Percentiles rank a stretch among this genome's conserved stretches.
Evolutionary conservation across 2,113 vertebrate species (phyloP).

Genomic region (human): GRCh38 chr11:59391501-59392000

Average conservation of each 20-base stretch:
- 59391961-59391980: neutral
- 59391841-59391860: neutral
- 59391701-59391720: neutral
- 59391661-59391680: neutral
- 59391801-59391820: neutral
- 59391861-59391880: neutral
- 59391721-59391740: conserved; percentile 23
- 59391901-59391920: neutral
- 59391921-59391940: conserved; percentile 46
- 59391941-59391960: neutral
- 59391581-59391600: neutral
- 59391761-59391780: conserved; percentile 18
- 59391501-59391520: conserved; percentile 20
- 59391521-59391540: conserved; percentile 45
- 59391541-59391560: neutral
- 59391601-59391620: conserved; percentile 42
- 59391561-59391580: conserved; percentile 49
- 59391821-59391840: neutral
- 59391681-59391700: conserved; percentile 1
- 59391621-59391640: conserved; percentile 26
- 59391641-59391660: conserved; percentile 20
- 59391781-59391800: conserved; percentile 23
- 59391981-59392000: conserved; percentile 33
- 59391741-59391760: conserved; percentile 48
- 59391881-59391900: neutral